These are phyloP conservation scores for Homarus americanus DNA, from an alignment of 1,140 invertebrate genomes.

Conservation along the genomic window DNA sequence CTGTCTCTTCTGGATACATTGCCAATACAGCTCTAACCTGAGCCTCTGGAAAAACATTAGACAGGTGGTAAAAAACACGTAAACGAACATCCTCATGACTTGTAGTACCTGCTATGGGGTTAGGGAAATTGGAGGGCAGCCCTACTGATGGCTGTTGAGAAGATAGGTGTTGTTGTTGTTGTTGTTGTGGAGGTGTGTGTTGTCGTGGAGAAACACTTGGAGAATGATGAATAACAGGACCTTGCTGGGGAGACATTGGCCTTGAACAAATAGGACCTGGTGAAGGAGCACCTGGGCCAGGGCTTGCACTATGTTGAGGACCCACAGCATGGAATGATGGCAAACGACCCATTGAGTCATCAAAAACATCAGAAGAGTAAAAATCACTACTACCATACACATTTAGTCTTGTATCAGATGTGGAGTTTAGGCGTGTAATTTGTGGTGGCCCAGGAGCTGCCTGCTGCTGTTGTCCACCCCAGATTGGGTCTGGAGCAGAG, in stretches of 20 bases:
- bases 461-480: slow-evolving; percentile 76
- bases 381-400: slow-evolving; percentile 54
- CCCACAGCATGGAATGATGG: slow-evolving; percentile 29
- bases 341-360: slow-evolving; percentile 55
- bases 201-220: slow-evolving; percentile 71
- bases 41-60: slow-evolving; percentile 91
- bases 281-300: slow-evolving; percentile 70
- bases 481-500: slow-evolving; percentile 86
- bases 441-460: slow-evolving; percentile 59
- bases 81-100: slow-evolving; percentile 70
- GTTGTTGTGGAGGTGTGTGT: slow-evolving; percentile 44
- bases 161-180: neutral
- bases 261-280: slow-evolving; percentile 74
- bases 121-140: slow-evolving; percentile 77
- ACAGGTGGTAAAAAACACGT: slow-evolving; percentile 88
- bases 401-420: slow-evolving; percentile 78
- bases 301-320: slow-evolving; percentile 20
- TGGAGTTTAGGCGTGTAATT: slow-evolving; percentile 78
- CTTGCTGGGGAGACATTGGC: slow-evolving; percentile 75
- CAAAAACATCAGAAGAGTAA: slow-evolving; percentile 73
- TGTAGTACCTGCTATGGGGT: slow-evolving; percentile 84
- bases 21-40: slow-evolving; percentile 91
- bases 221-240: slow-evolving; percentile 70
- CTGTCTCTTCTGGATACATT: slow-evolving; percentile 90
- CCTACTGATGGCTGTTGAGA: slow-evolving; percentile 65